Base-by-base conservation (phyloP, 1,140 invertebrate genomes). In the Glossosoma conforme region DNA sequence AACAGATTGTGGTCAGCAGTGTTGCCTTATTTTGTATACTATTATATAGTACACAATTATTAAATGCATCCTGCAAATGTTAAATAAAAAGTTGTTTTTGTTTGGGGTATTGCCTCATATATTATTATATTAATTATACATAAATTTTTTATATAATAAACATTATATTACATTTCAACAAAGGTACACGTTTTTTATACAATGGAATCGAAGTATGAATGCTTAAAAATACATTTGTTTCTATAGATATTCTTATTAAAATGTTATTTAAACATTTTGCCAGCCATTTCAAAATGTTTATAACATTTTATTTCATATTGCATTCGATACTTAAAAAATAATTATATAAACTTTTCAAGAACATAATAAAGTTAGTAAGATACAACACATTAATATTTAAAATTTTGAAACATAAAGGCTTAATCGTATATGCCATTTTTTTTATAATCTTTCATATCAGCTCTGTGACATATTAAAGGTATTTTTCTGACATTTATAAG, bases 51-150 rank as follows among this genome's bases (percentile, higher is more conserved):
- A n/a, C n/a, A n/a, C n/a, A n/a, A n/a, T n/a, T n/a, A n/a, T n/a
- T n/a, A n/a, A n/a, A n/a, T n/a, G n/a, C n/a, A n/a, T n/a, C n/a
- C n/a, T n/a, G n/a, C n/a, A n/a, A n/a, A n/a, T n/a, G n/a, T n/a
- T n/a, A n/a, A n/a, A n/a, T n/a, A n/a, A n/a, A n/a, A n/a, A n/a
- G n/a, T n/a, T n/a, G n/a, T n/a, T n/a, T n/a, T n/a, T 19, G 13
- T 48, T 36, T 52, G 54, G 54, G 54, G 44, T 56, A 56, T 56
- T 56, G 54, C 54, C 54, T 56, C 54, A 52, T 48, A 52, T 52
- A 52, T 48, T 56, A 50, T 36, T 48, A 51, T 50, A 55, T 32
- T 50, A 38, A 40, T 49, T 43, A 33, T 54, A 42, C 14, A 45
- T 42, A 20, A 8, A 5, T 14, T 40, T 49, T n/a, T n/a, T n/a